phyloP scores from a whole-genome alignment of 2,113 vertebrate genomes.

The Dinomys branickii region DNA sequence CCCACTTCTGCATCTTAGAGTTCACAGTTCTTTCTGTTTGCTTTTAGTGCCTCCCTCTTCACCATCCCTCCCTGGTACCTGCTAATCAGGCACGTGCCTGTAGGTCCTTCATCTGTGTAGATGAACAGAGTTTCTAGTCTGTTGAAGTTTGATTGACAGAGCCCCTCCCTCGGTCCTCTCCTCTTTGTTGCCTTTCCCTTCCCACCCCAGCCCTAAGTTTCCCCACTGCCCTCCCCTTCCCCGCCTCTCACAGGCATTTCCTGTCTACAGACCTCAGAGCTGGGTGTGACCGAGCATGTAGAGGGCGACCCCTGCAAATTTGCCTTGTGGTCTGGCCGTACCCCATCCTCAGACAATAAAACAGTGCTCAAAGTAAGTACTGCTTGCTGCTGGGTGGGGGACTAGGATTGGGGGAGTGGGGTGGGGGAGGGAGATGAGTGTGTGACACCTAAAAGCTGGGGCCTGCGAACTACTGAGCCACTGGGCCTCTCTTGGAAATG shows the following conservation, averaged over 20 bases:
- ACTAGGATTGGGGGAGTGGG: neutral
- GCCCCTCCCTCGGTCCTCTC: slow-evolving; percentile 81
- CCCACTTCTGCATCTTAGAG: slow-evolving; percentile 28
- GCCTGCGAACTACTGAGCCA: neutral
- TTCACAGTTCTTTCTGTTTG: slow-evolving; percentile 51
- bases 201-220: slow-evolving; percentile 81
- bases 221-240: slow-evolving; percentile 81
- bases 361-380: slow-evolving; percentile 95
- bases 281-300: slow-evolving; percentile 98
- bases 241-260: slow-evolving; percentile 84
- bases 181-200: slow-evolving; percentile 79
- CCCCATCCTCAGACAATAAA: slow-evolving; percentile 98
- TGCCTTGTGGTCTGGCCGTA: slow-evolving; percentile 97
- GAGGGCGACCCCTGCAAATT: slow-evolving; percentile 99
- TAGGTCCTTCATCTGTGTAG: slow-evolving; percentile 67
- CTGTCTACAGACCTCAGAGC: slow-evolving; percentile 94
- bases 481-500: neutral
- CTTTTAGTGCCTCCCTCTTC: slow-evolving; percentile 55
- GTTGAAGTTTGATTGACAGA: slow-evolving; percentile 80
- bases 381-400: neutral
- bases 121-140: slow-evolving; percentile 59
- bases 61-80: slow-evolving; percentile 63
- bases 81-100: slow-evolving; percentile 52
- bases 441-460: neutral
- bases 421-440: neutral